Conservation (phyloP, 1,140 invertebrate species). For the Trachelipus rathkii region DNA sequence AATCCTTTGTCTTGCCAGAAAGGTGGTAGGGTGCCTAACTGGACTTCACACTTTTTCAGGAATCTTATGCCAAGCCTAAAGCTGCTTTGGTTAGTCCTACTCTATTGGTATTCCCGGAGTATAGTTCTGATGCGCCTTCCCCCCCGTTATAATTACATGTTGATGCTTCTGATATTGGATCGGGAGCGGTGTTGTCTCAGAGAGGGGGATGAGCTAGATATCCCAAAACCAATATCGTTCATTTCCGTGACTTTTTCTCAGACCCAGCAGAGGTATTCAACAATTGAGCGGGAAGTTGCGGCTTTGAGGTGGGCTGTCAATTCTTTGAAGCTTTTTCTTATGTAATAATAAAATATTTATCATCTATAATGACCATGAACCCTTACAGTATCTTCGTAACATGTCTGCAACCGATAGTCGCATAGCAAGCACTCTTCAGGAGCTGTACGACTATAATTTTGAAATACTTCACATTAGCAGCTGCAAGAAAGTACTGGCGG, state of each 20-base stretch:
- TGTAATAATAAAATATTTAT: not conserved
- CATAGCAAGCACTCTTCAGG: not conserved
- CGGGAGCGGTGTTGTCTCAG: not conserved
- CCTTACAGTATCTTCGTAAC: conserved; percentile 3
- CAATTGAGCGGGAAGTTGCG: not conserved
- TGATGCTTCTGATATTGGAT: conserved; percentile 1
- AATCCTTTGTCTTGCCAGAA: not conserved
- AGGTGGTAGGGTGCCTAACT: not conserved
- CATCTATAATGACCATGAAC: conserved; percentile 6
- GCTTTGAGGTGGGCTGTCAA: conserved; percentile 4
- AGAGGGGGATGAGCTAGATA: not conserved
- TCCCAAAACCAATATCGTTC: not conserved
- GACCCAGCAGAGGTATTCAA: not conserved
- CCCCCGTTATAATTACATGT: not conserved
- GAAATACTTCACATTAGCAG: not conserved
- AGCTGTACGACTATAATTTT: not conserved
- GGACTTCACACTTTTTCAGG: no score
- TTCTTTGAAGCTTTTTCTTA: not conserved
- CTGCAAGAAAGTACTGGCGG: not conserved
- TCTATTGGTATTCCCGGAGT: not conserved
- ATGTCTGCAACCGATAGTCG: not conserved
- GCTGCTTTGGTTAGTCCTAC: not conserved
- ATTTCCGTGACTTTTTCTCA: conserved; percentile 1
- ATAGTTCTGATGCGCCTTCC: not conserved
- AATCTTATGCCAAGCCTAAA: not conserved